Percentiles rank a stretch among this genome's conserved stretches.
Evolutionary conservation across 2,113 vertebrate genomes (phyloP).

Genomic region (Cavia porcellus): DNA sequence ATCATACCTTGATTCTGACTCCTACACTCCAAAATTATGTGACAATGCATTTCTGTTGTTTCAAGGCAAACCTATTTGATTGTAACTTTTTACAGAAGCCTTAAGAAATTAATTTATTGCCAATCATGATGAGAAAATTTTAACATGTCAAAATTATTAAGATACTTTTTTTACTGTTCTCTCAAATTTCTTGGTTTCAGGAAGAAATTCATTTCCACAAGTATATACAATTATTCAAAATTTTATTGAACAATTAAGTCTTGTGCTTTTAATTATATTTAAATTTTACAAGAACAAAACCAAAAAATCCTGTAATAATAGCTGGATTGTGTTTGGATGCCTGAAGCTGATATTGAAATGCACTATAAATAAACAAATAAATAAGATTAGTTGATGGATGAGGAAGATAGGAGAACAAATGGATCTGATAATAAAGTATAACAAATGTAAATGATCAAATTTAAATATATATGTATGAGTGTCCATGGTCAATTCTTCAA

Average conservation of each 20-base stretch:
- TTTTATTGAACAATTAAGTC: not conserved
- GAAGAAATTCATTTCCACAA: not conserved
- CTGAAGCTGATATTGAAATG: constrained; percentile 19
- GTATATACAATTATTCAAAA: not conserved
- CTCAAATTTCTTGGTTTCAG: not conserved
- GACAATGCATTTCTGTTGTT: not conserved
- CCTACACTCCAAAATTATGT: not conserved
- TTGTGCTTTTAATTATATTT: not conserved
- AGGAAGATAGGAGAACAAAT: not conserved
- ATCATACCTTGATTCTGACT: not conserved
- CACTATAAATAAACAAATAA: not conserved
- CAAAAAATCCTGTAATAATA: not conserved
- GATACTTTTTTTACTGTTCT: not conserved
- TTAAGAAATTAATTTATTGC: not conserved
- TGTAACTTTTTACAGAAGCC: not conserved
- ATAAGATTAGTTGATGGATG: not conserved
- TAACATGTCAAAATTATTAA: not conserved
- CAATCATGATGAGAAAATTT: not conserved
- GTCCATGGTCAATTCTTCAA: not conserved
- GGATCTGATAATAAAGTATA: not conserved
- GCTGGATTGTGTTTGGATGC: not conserved
- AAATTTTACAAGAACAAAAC: not conserved
- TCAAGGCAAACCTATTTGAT: not conserved
- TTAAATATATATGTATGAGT: not conserved
- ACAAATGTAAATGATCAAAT: not conserved